phyloP scores from a whole-genome alignment of 2,113 vertebrate genomes.

The Callaeas wilsoni region DNA sequence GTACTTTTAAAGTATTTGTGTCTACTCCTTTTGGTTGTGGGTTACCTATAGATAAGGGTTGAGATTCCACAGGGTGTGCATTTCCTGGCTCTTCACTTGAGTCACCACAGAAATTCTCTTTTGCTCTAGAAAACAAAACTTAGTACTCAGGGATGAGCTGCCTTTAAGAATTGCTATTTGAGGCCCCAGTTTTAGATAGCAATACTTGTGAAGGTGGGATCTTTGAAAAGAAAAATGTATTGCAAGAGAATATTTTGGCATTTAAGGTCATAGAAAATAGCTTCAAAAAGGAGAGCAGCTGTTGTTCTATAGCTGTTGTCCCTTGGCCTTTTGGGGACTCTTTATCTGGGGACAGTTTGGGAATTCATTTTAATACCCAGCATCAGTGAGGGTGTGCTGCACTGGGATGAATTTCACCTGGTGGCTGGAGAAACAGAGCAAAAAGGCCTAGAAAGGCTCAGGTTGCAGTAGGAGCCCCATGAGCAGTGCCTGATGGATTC shows the following conservation, averaged over 20 bases:
- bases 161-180: neutral
- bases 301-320: neutral
- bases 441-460: neutral
- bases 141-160: neutral
- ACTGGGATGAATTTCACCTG: neutral
- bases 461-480: neutral
- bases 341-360: neutral
- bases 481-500: neutral
- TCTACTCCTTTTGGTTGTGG: neutral
- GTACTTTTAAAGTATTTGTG: neutral
- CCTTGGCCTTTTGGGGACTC: neutral
- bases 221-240: neutral
- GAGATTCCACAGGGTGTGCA: neutral
- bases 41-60: neutral
- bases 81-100: neutral
- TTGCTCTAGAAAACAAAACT: neutral
- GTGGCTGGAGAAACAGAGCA: neutral
- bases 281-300: neutral
- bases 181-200: neutral
- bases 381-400: neutral
- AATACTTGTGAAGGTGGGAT: neutral
- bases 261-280: neutral
- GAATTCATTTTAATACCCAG: neutral
- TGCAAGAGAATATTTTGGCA: neutral
- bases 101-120: neutral